These are phyloP conservation scores for Lepidochrysops patricia DNA, from an alignment of 2,888 invertebrate genomes.

Conservation along the genomic window DNA sequence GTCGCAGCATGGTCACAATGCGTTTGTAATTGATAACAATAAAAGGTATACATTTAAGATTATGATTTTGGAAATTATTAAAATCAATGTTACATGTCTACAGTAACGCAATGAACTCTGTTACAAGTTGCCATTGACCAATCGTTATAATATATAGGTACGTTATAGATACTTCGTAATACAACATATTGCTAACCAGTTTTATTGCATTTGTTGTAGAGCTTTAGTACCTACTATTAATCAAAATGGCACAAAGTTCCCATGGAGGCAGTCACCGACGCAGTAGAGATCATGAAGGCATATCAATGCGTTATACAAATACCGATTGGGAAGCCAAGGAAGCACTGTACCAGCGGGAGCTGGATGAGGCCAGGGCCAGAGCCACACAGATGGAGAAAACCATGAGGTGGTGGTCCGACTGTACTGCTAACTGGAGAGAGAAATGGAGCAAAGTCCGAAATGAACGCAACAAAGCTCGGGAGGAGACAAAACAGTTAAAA, in stretches of 20 bases:
- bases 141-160: too few relatives aligned
- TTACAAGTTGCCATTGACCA: too few relatives aligned
- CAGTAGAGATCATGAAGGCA: constrained; percentile 76
- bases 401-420: constrained; percentile 99
- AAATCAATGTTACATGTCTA: too few relatives aligned
- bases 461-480: constrained; percentile 93
- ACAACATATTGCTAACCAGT: too few relatives aligned
- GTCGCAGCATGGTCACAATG: too few relatives aligned
- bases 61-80: too few relatives aligned
- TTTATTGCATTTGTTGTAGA: neutral
- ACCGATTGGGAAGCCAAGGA: constrained; percentile 87
- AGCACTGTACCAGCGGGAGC: constrained; percentile 81
- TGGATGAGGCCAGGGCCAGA: constrained; percentile 94
- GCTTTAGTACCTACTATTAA: neutral
- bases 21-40: too few relatives aligned
- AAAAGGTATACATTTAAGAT: too few relatives aligned
- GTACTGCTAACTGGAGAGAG: constrained; percentile 97
- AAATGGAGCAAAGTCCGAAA: constrained; percentile 96
- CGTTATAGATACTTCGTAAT: too few relatives aligned
- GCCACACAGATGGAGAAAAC: constrained; percentile 99
- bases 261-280: constrained; percentile 79
- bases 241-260: constrained; percentile 76
- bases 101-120: too few relatives aligned
- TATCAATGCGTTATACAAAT: constrained; percentile 77
- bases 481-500: constrained; percentile 89